Percentiles rank a stretch among this genome's conserved stretches.
Conservation (phyloP, 2,888 invertebrate genomes). For the Epicampocera succincta region DNA sequence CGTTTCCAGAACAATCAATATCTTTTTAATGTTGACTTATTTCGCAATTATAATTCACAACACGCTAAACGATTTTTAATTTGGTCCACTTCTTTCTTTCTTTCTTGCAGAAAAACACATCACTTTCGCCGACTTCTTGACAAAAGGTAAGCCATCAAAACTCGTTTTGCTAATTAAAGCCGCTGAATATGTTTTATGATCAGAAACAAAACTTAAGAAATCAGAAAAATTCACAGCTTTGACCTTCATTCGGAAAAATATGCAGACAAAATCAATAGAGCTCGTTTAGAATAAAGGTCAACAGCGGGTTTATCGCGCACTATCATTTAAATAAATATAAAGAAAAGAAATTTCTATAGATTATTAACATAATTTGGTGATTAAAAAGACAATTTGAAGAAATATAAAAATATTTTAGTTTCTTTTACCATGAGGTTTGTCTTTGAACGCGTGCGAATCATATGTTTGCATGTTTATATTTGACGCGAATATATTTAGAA, state of each 20-base stretch:
- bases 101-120: conserved; percentile 43
- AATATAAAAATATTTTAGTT: not conserved
- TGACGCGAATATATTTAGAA: too few species aligned
- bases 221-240: conserved; percentile 24
- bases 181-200: too few species aligned
- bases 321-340: not conserved
- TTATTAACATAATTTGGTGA: conserved; percentile 41
- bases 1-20: too few species aligned
- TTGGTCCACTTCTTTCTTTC: not conserved
- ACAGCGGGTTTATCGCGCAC: conserved; percentile 41
- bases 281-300: conserved; percentile 29
- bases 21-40: not conserved
- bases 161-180: too few species aligned
- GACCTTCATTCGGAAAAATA: not conserved
- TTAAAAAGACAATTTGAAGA: conserved; percentile 1
- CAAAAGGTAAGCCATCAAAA: conserved; percentile 25
- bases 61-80: conserved; percentile 6
- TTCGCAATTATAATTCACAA: conserved; percentile 1
- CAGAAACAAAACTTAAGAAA: too few species aligned
- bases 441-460: conserved; percentile 26
- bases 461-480: not conserved
- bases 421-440: not conserved
- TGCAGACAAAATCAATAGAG: not conserved
- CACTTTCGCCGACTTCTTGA: conserved; percentile 43
- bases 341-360: conserved; percentile 1